Evolutionary conservation across 2,113 vertebrate species (phyloP).

Genomic region (Poeciliopsis retropinna): DNA sequence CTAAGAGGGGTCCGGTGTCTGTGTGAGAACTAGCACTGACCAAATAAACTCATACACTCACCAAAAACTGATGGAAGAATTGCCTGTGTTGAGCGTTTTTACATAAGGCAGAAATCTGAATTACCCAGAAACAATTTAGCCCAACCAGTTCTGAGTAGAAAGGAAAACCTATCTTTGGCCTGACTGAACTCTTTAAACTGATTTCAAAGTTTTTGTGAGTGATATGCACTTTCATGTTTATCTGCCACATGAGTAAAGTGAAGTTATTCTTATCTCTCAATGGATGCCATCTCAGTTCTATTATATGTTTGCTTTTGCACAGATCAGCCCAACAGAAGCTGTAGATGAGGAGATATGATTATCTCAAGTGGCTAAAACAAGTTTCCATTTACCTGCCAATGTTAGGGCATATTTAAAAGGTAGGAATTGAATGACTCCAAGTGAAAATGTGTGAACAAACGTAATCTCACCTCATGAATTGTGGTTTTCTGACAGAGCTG

Average conservation of each 20-base stretch:
- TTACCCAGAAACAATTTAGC: no score
- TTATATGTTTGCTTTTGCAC: neutral
- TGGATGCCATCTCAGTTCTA: neutral
- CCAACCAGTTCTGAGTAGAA: neutral
- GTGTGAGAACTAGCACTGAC: no score
- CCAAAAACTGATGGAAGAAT: no score
- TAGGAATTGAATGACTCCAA: no score
- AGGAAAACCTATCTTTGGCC: neutral
- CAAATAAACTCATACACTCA: no score
- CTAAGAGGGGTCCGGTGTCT: no score
- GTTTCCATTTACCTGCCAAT: neutral
- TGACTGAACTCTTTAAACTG: neutral
- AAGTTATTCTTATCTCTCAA: slow-evolving; percentile 14
- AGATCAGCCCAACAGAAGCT: slow-evolving; percentile 19
- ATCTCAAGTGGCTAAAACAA: neutral
- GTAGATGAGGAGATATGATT: slow-evolving; percentile 22
- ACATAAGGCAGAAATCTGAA: no score
- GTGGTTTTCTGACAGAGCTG: neutral
- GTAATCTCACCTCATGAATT: neutral
- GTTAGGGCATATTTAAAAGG: neutral
- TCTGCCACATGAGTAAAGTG: slow-evolving; percentile 8
- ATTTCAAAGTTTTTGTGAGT: neutral
- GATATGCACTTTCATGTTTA: neutral
- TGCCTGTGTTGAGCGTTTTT: no score
- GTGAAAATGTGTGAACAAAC: neutral